A percentile compares a stretch with the other conserved stretches of the same genome.
Conservation (phyloP, 2,113 vertebrate genomes). For the Tachuris rubrigastra region DNA sequence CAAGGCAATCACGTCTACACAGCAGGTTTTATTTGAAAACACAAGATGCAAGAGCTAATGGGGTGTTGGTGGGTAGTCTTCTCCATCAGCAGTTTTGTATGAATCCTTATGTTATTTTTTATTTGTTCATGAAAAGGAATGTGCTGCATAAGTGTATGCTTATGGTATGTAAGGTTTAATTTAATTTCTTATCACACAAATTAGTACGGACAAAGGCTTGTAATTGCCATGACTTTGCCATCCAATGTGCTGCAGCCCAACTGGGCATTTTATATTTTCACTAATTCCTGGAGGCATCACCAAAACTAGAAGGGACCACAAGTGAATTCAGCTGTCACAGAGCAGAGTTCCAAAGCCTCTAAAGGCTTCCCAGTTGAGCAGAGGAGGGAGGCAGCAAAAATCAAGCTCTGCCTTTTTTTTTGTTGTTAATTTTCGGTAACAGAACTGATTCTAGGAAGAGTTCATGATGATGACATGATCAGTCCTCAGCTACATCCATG, state of each 20-base stretch:
- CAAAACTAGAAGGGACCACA: neutral
- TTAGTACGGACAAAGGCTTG: neutral
- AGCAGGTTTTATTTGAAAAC: constrained; percentile 38
- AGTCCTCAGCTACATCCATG: neutral
- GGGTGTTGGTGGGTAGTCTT: constrained; percentile 50
- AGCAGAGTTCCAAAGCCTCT: neutral
- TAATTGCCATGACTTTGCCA: neutral
- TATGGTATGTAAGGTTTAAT: neutral
- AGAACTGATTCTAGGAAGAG: neutral
- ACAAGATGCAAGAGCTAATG: constrained; percentile 48
- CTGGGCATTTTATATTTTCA: neutral
- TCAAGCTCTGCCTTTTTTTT: neutral
- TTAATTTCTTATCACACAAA: neutral
- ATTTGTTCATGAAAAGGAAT: neutral
- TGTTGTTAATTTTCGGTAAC: neutral
- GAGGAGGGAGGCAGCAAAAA: neutral
- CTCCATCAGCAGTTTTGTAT: constrained; percentile 47
- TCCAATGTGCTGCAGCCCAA: neutral
- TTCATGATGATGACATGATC: rapidly evolving
- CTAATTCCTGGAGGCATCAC: neutral
- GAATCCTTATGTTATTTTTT: neutral
- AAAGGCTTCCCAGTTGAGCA: neutral
- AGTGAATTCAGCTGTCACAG: neutral
- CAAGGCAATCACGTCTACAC: constrained; percentile 56
- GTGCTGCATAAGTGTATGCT: neutral